Evolutionary conservation across 2,113 vertebrate genomes (phyloP), one percentile per base, ranked within the genome.

Genomic region (Epinephelus cyanopodus): DNA sequence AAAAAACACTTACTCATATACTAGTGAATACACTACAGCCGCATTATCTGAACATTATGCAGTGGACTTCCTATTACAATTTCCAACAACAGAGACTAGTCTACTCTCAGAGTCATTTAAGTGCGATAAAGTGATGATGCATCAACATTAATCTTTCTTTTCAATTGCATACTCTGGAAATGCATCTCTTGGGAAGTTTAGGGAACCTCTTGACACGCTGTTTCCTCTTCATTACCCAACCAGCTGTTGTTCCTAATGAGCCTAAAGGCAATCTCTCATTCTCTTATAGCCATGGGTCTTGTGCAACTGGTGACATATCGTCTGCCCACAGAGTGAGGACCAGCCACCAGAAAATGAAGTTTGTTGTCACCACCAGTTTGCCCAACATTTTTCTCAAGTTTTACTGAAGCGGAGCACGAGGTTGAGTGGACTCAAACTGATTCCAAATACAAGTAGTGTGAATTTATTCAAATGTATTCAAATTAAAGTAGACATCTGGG

Each of bases 221-320:
- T 94, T 96, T 95, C 94, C 94, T 95, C 93, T 96, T 95, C 95
- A 96, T 96, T 96, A 96, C 93, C 92, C 93, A 94, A 95, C 91
- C 95, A 95, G 95, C 94, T 96, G 95, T 93, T 96, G 93, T 93
- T 94, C 86, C 93, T 95, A 95, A 96, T 96, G 94, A 96, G 95
- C 94, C 93, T 90, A 88, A 92, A 94, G 94, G 93, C 93, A 94
- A 89, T 93, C 85, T 90, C 88, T 94, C 92, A 93, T 91, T 91
- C 79, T 89, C 85, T 84, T 94, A 82, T 76, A 91, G 87, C 76
- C 73, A 79, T 77, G 83, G 85, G 86, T 91, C 80, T 64, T 61
- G 77, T 84, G 84, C 88, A 92, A 93, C 91, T 88, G 76, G 90
- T 92, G 88, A 93, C 92, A 87, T 75, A 83, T 87, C 12, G 29